Evolutionary conservation across 2,797 vertebrate species (phyloP).

Genomic region (Lophius americanus): DNA sequence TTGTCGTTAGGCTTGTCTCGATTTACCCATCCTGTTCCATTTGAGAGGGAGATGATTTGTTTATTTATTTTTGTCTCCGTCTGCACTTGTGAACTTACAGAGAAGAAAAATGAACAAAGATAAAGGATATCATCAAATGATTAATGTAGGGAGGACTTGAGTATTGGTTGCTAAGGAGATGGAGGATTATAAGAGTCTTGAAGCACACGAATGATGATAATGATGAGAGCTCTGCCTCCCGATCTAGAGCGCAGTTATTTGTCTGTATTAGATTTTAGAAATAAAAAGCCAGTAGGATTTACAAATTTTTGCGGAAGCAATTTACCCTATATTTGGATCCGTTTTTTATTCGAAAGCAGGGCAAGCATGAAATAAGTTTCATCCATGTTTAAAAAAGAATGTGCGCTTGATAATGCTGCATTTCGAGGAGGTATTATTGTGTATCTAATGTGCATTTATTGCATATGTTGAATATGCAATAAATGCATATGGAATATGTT

Average conservation of each 20-base stretch:
- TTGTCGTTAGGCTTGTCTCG: slow-evolving; percentile 71
- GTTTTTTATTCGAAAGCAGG: too few relatives aligned
- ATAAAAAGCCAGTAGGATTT: slow-evolving; percentile 57
- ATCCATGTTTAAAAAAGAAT: too few relatives aligned
- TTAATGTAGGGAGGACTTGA: slow-evolving; percentile 61
- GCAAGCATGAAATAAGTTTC: too few relatives aligned
- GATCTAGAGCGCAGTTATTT: slow-evolving; percentile 64
- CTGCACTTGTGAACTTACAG: slow-evolving; percentile 42
- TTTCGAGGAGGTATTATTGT: too few relatives aligned
- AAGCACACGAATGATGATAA: slow-evolving; percentile 71
- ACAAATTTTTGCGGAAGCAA: slow-evolving; percentile 1
- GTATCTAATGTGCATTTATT: too few relatives aligned
- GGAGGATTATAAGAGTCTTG: slow-evolving; percentile 68
- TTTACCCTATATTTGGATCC: too few relatives aligned
- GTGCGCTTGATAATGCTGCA: too few relatives aligned
- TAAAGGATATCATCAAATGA: slow-evolving; percentile 67
- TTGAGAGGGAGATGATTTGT: slow-evolving; percentile 53
- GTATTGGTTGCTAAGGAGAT: slow-evolving; percentile 57
- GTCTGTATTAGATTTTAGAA: slow-evolving; percentile 52
- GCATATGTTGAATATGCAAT: slow-evolving; percentile 7
- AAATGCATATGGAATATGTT: background rate
- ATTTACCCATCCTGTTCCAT: slow-evolving; percentile 61
- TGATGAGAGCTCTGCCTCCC: slow-evolving; percentile 63
- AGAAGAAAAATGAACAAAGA: slow-evolving; percentile 60
- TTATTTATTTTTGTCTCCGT: slow-evolving; percentile 74